Conservation (phyloP, 2,797 vertebrate genomes). For the Melanotaenia nigrans region DNA sequence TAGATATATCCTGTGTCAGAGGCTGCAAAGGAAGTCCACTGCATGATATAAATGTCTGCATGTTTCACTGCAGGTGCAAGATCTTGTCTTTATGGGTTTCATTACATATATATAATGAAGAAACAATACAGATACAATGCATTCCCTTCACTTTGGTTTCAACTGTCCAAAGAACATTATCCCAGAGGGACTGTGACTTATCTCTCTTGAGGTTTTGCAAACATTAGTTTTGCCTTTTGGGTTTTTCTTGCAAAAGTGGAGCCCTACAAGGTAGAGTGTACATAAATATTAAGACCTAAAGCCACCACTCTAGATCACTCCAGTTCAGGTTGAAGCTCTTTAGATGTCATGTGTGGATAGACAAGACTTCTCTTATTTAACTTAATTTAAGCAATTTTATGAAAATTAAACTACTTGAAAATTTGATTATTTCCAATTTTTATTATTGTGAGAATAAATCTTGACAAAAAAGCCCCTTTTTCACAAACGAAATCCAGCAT, state of each 20-base stretch:
- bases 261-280: not conserved
- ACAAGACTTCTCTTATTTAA: not conserved
- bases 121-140: not conserved
- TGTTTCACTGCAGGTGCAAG: not conserved
- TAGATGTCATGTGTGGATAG: not conserved
- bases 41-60: not conserved
- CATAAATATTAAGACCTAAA: not conserved
- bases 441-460: not conserved
- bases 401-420: not conserved
- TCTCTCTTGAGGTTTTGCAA: not conserved
- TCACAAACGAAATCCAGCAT: not conserved
- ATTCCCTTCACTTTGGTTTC: not conserved
- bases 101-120: not conserved
- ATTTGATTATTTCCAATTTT: not conserved
- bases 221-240: not conserved
- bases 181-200: constrained; percentile 3
- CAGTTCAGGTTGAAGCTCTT: not conserved
- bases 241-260: not conserved
- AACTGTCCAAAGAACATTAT: not conserved
- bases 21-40: not conserved
- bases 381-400: not conserved
- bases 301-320: not conserved
- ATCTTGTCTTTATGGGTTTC: not conserved
- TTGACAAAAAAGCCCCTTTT: not conserved
- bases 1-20: not conserved